Conservation (phyloP, 2,113 vertebrate genomes). For the Oceanites oceanicus region DNA sequence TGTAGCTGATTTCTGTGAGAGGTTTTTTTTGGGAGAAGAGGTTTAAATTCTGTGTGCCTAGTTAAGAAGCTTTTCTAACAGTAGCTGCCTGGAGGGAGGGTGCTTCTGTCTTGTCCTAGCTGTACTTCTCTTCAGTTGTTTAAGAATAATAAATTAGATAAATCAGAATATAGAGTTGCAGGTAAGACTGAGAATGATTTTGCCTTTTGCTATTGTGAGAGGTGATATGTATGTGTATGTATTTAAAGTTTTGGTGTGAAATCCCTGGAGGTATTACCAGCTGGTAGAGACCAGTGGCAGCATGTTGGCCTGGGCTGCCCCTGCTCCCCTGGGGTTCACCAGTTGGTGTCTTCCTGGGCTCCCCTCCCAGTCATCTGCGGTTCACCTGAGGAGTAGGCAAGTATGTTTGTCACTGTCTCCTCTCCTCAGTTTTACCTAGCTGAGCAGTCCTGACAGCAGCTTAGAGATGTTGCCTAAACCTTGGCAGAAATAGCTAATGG, state of each 20-base stretch:
- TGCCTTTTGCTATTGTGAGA: background rate
- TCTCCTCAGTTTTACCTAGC: background rate
- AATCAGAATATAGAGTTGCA: background rate
- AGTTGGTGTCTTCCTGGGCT: background rate
- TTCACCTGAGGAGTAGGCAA: background rate
- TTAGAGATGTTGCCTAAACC: background rate
- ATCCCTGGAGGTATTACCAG: background rate
- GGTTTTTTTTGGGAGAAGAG: background rate
- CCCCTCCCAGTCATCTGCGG: background rate
- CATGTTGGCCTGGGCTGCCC: background rate
- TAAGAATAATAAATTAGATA: background rate
- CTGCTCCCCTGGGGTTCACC: background rate
- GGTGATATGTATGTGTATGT: fast-evolving
- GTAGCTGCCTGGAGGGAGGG: background rate
- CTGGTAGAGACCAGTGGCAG: too few species aligned
- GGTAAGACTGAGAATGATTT: background rate
- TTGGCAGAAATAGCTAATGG: background rate
- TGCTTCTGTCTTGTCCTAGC: background rate
- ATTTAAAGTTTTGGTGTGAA: background rate
- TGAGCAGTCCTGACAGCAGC: background rate
- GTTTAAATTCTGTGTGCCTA: background rate
- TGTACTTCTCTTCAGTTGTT: background rate
- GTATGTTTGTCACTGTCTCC: background rate
- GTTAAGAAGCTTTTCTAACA: fast-evolving
- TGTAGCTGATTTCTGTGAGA: background rate